Evolutionary conservation across 2,113 vertebrate genomes (phyloP), one percentile per base, ranked within the genome.

Genomic region (Mirza zaza): DNA sequence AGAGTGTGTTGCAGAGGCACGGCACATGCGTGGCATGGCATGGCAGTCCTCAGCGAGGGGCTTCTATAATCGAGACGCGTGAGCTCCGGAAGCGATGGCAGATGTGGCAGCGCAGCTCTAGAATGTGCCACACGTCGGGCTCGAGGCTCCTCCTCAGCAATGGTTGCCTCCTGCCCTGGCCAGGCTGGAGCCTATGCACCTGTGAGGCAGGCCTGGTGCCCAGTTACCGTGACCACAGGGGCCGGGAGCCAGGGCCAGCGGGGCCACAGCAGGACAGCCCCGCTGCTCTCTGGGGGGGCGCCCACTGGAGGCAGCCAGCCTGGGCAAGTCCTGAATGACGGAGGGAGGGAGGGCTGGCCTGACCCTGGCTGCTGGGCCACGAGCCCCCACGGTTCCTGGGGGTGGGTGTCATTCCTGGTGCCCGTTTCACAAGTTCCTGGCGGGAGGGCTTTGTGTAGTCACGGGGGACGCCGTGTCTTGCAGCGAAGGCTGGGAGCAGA

Each of bases 401-500:
- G 23, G 68, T 11, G 48, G 84, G 25, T 57, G 27, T 59, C 11
- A 0, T 13, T 23, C 42, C 42, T 80, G 48, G 17, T 2, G 34
- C 42, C 29, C 8, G 8, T n/a, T 20, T 39, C 18, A 57, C 20
- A 15, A 67, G 65, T 55, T n/a, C 65, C 63, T 13, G 48, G 18
- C 0, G 27, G 45, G 55, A 50, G 65, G 79, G 29, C 50, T 17
- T 67, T 1, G 0, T 7, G 12, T 36, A n/a, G 32, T 84, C 77
- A 57, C 42, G 5, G 18, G 36, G 34, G 8, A 59, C 0, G 13
- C 17, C 6, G 0, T 94, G 77, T 97, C 32, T 97, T 96, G 42
- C 98, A 99, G 99, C 70, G 99, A 99, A 98, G 99, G 99, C 92
- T 99, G 99, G 99, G 99, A 99, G 97, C 99, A 99, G 98, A 99